Evolutionary conservation across 2,888 invertebrate species (phyloP).

Genomic region (Coelinius sp.): DNA sequence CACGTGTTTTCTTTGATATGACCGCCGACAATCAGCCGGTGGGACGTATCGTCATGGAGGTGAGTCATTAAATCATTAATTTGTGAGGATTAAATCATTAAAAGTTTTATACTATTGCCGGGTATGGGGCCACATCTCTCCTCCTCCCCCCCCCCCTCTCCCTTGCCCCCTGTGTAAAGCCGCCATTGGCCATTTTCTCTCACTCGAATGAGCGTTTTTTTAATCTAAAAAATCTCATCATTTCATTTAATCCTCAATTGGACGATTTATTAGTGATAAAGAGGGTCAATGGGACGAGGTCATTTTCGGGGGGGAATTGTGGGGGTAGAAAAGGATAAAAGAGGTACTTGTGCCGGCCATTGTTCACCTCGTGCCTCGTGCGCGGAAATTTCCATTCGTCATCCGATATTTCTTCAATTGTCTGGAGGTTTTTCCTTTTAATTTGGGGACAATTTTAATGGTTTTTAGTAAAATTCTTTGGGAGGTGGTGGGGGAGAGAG

Average conservation of each 20-base stretch:
- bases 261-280: not conserved
- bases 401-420: not conserved
- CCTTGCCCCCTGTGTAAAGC: not conserved
- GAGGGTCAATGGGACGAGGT: not conserved
- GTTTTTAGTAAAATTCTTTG: too few relatives aligned
- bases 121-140: too few relatives aligned
- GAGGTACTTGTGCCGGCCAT: constrained; percentile 9
- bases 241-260: not conserved
- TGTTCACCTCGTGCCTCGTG: constrained; percentile 27
- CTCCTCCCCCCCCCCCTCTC: too few relatives aligned
- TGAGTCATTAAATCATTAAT: constrained; percentile 71
- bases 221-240: not conserved
- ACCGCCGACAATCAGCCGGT: constrained; percentile 83
- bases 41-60: constrained; percentile 94
- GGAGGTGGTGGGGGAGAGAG: too few relatives aligned
- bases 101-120: constrained; percentile 6
- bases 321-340: too few relatives aligned
- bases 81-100: constrained; percentile 17
- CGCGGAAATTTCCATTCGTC: constrained; percentile 33
- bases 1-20: constrained; percentile 93
- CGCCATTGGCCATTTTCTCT: constrained; percentile 55
- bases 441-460: not conserved
- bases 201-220: not conserved
- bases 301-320: not conserved
- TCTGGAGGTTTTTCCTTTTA: not conserved